These are phyloP conservation scores for Ctenicera cuprea DNA, from an alignment of 2,888 invertebrate species.

Conservation along the genomic window DNA sequence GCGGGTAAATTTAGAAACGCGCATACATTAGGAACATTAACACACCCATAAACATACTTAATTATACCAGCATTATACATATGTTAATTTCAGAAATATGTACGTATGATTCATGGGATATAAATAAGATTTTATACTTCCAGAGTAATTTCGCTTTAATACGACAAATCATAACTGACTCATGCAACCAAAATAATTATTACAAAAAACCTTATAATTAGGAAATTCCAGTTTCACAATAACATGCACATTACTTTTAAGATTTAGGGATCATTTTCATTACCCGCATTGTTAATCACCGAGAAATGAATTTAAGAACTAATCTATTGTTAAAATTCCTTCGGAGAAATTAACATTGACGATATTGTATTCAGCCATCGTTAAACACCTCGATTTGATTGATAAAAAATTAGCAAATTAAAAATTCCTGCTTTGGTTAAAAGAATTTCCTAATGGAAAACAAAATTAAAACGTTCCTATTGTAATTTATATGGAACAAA, in stretches of 20 bases:
- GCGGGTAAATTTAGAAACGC: constrained; percentile 50
- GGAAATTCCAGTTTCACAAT: constrained; percentile 43
- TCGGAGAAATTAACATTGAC: background rate
- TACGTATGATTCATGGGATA: constrained; percentile 55
- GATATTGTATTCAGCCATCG: background rate
- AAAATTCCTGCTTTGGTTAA: no score
- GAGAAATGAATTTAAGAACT: background rate
- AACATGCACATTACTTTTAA: background rate
- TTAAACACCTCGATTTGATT: no score
- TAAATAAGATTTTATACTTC: constrained; percentile 55
- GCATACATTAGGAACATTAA: constrained; percentile 55
- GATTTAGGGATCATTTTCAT: constrained; percentile 13
- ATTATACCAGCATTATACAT: constrained; percentile 55
- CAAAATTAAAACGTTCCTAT: no score
- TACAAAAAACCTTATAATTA: constrained; percentile 48
- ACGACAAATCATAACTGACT: constrained; percentile 52
- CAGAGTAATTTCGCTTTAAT: constrained; percentile 51
- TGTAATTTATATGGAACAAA: no score
- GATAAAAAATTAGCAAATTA: no score
- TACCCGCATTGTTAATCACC: constrained; percentile 21
- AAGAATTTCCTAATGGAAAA: no score
- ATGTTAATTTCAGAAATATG: constrained; percentile 56
- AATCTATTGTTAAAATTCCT: background rate
- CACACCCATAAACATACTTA: constrained; percentile 56
- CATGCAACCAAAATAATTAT: constrained; percentile 52